These are phyloP conservation scores for Aotus griseimembra DNA, from an alignment of 2,797 vertebrate genomes.

Conservation along the genomic window DNA sequence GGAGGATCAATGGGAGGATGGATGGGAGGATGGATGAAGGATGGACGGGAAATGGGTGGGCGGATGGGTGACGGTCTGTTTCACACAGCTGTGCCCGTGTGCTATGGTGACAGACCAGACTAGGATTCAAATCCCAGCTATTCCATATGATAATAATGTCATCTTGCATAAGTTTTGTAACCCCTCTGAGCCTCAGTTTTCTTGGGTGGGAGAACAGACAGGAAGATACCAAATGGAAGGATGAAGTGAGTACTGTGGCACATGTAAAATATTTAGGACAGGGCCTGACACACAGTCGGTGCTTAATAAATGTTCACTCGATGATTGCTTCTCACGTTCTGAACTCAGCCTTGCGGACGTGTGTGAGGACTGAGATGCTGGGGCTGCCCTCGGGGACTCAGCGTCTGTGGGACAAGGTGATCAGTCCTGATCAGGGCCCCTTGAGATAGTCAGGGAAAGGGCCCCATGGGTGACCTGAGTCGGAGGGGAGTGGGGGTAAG, in stretches of 20 bases:
- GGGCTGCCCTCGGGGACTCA: not conserved
- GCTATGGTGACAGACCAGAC: not conserved
- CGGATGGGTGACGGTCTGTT: too few relatives aligned
- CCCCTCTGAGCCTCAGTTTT: not conserved
- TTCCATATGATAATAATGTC: rapidly evolving
- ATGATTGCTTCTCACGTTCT: rapidly evolving
- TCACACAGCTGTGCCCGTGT: rapidly evolving
- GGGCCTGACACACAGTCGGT: not conserved
- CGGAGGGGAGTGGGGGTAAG: rapidly evolving
- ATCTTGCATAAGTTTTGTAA: too few relatives aligned
- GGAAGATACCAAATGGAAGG: not conserved
- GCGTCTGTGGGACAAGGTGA: rapidly evolving
- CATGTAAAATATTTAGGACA: rapidly evolving
- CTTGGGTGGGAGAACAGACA: rapidly evolving
- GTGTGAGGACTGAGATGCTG: not conserved
- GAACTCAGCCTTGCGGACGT: not conserved
- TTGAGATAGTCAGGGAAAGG: not conserved
- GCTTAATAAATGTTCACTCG: not conserved
- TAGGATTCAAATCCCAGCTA: not conserved
- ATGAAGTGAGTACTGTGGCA: rapidly evolving
- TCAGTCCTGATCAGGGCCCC: not conserved
- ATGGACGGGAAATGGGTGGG: too few relatives aligned
- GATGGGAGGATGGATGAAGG: too few relatives aligned
- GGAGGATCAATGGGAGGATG: too few relatives aligned
- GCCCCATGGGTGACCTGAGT: not conserved